These are phyloP conservation scores for Lagopus leucura DNA, from an alignment of 2,113 vertebrate genomes.

Conservation along the genomic window DNA sequence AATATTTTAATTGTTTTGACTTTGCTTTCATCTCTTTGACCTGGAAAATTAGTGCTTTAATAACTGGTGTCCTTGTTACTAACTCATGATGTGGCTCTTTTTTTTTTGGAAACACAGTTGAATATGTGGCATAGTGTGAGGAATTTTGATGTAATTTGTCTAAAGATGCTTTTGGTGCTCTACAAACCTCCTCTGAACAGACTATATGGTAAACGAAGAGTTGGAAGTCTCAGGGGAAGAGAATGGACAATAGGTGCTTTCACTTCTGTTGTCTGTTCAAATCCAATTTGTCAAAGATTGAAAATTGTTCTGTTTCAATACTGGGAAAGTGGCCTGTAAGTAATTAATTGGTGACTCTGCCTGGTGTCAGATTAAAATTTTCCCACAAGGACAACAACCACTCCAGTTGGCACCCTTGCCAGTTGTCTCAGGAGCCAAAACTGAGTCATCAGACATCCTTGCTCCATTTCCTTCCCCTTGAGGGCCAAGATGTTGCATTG, in stretches of 20 bases:
- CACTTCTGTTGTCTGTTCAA: constrained; percentile 35
- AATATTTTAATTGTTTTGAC: constrained; percentile 44
- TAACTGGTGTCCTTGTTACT: constrained; percentile 31
- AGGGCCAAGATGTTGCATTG: not conserved
- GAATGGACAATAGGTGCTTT: constrained; percentile 59
- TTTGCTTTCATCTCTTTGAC: constrained; percentile 46
- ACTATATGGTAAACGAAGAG: not conserved
- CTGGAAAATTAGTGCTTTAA: constrained; percentile 46
- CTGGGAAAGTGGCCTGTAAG: constrained; percentile 23
- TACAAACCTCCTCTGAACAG: constrained; percentile 49
- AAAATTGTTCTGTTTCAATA: constrained; percentile 43
- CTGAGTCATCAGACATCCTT: not conserved
- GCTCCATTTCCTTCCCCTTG: not conserved
- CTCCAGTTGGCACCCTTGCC: not conserved
- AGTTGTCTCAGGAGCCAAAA: not conserved
- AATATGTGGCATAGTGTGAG: constrained; percentile 8
- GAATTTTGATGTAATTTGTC: constrained; percentile 54
- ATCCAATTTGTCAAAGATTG: constrained; percentile 22
- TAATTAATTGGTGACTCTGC: constrained; percentile 40
- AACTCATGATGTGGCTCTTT: constrained; percentile 36
- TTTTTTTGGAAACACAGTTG: constrained; percentile 17
- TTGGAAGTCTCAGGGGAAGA: not conserved
- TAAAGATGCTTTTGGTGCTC: constrained; percentile 27
- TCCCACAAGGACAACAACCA: not conserved
- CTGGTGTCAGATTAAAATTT: constrained; percentile 28